Conservation (phyloP, 2,113 vertebrate genomes). For the Setophaga petechia region DNA sequence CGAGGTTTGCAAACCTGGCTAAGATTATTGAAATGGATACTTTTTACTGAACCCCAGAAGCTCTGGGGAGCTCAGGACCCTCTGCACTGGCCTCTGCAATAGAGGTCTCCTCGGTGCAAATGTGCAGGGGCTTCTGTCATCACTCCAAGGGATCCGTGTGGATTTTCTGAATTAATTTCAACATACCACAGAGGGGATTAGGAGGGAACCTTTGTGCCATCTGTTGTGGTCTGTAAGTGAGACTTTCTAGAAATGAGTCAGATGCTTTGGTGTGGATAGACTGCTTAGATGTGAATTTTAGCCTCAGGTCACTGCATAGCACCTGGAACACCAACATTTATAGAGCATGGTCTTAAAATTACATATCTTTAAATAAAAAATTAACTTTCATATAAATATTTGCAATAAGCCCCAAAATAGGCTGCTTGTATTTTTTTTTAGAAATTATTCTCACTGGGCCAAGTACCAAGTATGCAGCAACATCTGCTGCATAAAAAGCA, state of each 20-base stretch:
- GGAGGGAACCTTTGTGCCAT: neutral
- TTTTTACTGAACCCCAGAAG: neutral
- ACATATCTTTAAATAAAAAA: neutral
- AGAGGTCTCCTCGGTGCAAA: neutral
- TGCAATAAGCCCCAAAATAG: neutral
- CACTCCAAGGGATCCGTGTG: neutral
- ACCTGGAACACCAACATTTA: neutral
- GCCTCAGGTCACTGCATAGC: neutral
- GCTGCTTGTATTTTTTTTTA: neutral
- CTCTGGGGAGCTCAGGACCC: neutral
- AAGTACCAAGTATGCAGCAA: neutral
- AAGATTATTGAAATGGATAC: neutral
- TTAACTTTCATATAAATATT: neutral
- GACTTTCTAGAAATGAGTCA: neutral
- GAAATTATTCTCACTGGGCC: neutral
- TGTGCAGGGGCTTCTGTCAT: fast-evolving
- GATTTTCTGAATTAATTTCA: neutral
- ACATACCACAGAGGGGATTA: neutral
- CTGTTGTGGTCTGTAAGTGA: neutral
- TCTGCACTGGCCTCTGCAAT: neutral
- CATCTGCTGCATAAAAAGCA: neutral
- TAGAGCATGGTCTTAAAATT: neutral
- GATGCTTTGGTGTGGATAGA: neutral
- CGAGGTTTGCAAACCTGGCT: neutral
- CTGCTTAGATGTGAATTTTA: neutral